Evolutionary conservation across 2,888 invertebrate species (phyloP).

Genomic region (Baronia brevicornis): DNA sequence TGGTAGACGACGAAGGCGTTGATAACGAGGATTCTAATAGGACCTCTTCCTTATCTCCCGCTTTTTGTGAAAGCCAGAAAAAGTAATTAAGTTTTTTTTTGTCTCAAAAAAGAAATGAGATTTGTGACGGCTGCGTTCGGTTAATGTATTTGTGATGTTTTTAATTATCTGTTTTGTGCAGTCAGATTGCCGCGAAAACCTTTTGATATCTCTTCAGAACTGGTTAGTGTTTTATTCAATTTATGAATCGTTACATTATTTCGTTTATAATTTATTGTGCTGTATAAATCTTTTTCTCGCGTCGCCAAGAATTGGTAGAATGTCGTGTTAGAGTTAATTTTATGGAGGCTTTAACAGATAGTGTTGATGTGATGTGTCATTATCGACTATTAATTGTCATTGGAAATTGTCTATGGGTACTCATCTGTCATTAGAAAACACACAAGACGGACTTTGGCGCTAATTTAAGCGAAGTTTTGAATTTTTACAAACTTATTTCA

Average conservation of each 20-base stretch:
- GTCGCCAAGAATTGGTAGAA: constrained; percentile 1
- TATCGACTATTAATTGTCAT: constrained; percentile 10
- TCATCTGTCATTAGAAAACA: no score
- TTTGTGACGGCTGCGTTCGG: constrained; percentile 41
- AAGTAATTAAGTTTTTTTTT: constrained; percentile 68
- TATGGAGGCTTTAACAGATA: constrained; percentile 11
- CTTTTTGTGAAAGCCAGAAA: constrained; percentile 57
- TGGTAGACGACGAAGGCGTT: constrained; percentile 37
- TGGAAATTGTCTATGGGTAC: no score
- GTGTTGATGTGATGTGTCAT: constrained; percentile 6
- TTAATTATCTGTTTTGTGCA: constrained; percentile 47
- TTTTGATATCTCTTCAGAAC: constrained; percentile 6
- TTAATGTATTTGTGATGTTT: constrained; percentile 63
- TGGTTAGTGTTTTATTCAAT: constrained; percentile 7
- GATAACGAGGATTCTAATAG: constrained; percentile 64
- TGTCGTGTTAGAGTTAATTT: constrained; percentile 11
- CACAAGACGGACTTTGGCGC: no score
- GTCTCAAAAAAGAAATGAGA: constrained; percentile 60
- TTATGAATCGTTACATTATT: constrained; percentile 9
- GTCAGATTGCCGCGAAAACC: constrained; percentile 17
- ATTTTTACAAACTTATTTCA: no score
- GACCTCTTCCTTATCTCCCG: constrained; percentile 54
- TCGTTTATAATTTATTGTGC: constrained; percentile 9
- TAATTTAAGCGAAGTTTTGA: no score
- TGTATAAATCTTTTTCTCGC: constrained; percentile 11